Evolutionary conservation across 2,113 vertebrate species (phyloP).

Genomic region (Poecilia latipinna): DNA sequence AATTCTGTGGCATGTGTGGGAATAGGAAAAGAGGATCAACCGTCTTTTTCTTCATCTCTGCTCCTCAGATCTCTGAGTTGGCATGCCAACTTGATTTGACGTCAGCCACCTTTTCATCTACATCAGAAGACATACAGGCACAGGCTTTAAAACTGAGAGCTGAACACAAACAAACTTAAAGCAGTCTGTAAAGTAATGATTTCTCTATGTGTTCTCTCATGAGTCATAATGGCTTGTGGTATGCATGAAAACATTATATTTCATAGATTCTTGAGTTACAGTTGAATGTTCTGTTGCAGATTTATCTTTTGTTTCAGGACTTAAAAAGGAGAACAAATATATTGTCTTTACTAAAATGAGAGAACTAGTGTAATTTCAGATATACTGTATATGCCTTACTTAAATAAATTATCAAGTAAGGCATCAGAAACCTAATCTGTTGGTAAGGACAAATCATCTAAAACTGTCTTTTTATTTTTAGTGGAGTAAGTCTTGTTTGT

Average conservation of each 20-base stretch:
- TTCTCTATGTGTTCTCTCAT: background rate
- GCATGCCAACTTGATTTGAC: slow-evolving; percentile 64
- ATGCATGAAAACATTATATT: background rate
- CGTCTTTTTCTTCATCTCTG: slow-evolving; percentile 14
- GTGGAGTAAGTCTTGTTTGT: background rate
- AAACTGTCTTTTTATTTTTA: background rate
- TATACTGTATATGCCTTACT: background rate
- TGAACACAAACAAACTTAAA: slow-evolving; percentile 19
- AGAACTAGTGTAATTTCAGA: too few species aligned
- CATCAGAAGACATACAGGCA: slow-evolving; percentile 19
- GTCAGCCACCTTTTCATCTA: slow-evolving; percentile 61
- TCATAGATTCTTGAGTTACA: background rate
- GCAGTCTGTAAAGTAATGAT: background rate
- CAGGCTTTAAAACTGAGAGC: slow-evolving; percentile 18
- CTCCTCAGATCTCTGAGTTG: slow-evolving; percentile 48
- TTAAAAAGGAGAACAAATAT: background rate
- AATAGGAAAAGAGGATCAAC: background rate
- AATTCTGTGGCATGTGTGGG: background rate
- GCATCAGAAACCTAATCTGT: background rate
- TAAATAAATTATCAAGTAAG: background rate
- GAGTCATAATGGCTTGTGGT: background rate
- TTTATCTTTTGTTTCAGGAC: background rate
- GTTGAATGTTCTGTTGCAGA: background rate
- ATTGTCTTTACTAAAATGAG: background rate
- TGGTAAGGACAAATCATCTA: background rate